phyloP scores from a whole-genome alignment of 2,888 invertebrate species.

The Atrina japonica region DNA sequence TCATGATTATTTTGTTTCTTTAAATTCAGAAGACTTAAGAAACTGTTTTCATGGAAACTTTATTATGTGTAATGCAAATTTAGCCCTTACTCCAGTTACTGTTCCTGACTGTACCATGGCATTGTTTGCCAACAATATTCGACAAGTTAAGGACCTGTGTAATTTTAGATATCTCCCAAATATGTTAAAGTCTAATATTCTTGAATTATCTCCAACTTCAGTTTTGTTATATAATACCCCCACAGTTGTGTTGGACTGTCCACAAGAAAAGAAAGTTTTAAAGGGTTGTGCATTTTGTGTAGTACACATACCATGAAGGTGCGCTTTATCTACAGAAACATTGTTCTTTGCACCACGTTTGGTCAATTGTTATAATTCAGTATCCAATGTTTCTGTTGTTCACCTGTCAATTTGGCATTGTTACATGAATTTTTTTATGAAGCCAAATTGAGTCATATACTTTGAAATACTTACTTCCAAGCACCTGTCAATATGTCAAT shows the following conservation, averaged over 20 bases:
- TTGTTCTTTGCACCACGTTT: slow-evolving; percentile 4
- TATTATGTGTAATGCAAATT: slow-evolving; percentile 11
- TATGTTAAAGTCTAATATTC: slow-evolving; percentile 3
- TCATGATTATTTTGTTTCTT: slow-evolving; percentile 9
- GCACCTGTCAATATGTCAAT: slow-evolving; percentile 5
- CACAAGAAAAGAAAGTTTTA: slow-evolving; percentile 13
- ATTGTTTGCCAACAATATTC: slow-evolving; percentile 11
- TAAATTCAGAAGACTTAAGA: background rate
- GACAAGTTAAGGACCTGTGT: slow-evolving; percentile 5
- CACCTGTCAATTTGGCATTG: slow-evolving; percentile 21
- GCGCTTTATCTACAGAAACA: slow-evolving; percentile 11
- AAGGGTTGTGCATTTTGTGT: slow-evolving; percentile 27
- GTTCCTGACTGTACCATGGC: slow-evolving; percentile 11
- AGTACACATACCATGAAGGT: slow-evolving; percentile 20
- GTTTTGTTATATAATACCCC: slow-evolving; percentile 16
- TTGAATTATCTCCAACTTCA: slow-evolving; percentile 3
- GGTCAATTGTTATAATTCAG: slow-evolving; percentile 4
- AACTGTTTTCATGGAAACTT: slow-evolving; percentile 3
- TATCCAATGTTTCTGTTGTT: background rate
- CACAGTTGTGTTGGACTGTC: slow-evolving; percentile 15
- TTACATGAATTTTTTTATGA: slow-evolving; percentile 26
- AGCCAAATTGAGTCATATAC: slow-evolving; percentile 3
- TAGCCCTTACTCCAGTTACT: slow-evolving; percentile 14
- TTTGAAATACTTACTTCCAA: slow-evolving; percentile 8
- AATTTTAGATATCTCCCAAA: slow-evolving; percentile 16